These are phyloP conservation scores for Gobius niger DNA, from an alignment of 2,113 vertebrate genomes.

Conservation along the genomic window DNA sequence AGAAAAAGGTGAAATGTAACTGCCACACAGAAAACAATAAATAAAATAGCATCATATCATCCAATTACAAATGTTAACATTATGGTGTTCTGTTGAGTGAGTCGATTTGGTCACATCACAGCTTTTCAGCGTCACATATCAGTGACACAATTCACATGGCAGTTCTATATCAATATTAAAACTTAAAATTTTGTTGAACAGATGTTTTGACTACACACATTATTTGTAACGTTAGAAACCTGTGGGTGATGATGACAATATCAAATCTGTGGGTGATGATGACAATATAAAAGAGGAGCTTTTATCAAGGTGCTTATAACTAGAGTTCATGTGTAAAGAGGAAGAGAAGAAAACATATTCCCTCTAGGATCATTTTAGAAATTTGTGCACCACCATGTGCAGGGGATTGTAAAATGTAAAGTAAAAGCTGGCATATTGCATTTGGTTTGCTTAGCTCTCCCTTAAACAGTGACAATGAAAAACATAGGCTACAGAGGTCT, in stretches of 20 bases:
- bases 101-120: not conserved
- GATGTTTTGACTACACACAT: not conserved
- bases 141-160: constrained; percentile 28
- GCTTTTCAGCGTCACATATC: not conserved
- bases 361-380: constrained; percentile 30
- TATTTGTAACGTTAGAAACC: constrained; percentile 40
- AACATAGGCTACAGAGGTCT: constrained; percentile 50
- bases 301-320: constrained; percentile 66
- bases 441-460: constrained; percentile 56
- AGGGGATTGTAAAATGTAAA: constrained; percentile 46
- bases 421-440: constrained; percentile 33
- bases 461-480: constrained; percentile 43
- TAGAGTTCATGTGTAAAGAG: constrained; percentile 37
- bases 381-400: constrained; percentile 55
- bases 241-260: constrained; percentile 30
- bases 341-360: constrained; percentile 30
- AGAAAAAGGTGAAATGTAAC: not conserved
- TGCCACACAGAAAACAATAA: not conserved
- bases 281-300: constrained; percentile 41
- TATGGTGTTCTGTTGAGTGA: too few relatives aligned
- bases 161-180: constrained; percentile 17
- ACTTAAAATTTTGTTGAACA: not conserved
- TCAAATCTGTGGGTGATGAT: constrained; percentile 43
- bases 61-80: too few relatives aligned
- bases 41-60: not conserved